Percentiles rank a stretch among this genome's conserved stretches.
These are phyloP conservation scores for Brenthis daphne DNA, from an alignment of 2,888 invertebrate species.

Conservation along the genomic window DNA sequence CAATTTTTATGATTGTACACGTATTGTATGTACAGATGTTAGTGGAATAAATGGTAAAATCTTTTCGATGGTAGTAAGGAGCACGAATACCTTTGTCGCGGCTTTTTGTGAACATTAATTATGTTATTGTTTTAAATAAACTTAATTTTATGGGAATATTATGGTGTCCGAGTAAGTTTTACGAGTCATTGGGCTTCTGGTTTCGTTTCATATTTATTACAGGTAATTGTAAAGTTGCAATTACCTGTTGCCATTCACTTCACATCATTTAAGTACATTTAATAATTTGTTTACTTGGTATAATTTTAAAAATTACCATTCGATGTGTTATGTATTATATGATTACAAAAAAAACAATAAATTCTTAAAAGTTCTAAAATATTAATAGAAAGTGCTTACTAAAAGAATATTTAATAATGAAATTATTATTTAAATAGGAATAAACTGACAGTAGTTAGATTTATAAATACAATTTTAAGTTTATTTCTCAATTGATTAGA, in stretches of 20 bases:
- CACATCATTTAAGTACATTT: slow-evolving; percentile 1
- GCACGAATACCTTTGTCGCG: slow-evolving; percentile 41
- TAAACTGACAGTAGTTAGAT: too few species aligned
- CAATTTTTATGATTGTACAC: slow-evolving; percentile 74
- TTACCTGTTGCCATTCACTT: slow-evolving; percentile 2
- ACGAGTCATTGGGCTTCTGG: not conserved
- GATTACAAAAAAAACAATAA: too few species aligned
- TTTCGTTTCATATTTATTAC: slow-evolving; percentile 10
- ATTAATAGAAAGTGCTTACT: too few species aligned
- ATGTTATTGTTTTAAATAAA: slow-evolving; percentile 24
- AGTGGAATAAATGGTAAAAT: slow-evolving; percentile 49
- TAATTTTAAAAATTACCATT: too few species aligned
- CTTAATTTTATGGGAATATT: slow-evolving; percentile 6
- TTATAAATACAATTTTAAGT: too few species aligned
- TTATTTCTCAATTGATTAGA: too few species aligned
- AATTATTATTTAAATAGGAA: too few species aligned
- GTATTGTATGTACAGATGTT: slow-evolving; percentile 58
- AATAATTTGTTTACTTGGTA: too few species aligned
- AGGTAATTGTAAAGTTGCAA: slow-evolving; percentile 9
- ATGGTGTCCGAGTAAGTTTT: not conserved
- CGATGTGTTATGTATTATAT: too few species aligned
- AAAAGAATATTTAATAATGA: too few species aligned
- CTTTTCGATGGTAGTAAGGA: slow-evolving; percentile 46
- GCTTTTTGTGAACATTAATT: slow-evolving; percentile 34
- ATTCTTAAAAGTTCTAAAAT: too few species aligned